phyloP scores from a whole-genome alignment of 2,888 invertebrate genomes.

The Proisotoma minuta region DNA sequence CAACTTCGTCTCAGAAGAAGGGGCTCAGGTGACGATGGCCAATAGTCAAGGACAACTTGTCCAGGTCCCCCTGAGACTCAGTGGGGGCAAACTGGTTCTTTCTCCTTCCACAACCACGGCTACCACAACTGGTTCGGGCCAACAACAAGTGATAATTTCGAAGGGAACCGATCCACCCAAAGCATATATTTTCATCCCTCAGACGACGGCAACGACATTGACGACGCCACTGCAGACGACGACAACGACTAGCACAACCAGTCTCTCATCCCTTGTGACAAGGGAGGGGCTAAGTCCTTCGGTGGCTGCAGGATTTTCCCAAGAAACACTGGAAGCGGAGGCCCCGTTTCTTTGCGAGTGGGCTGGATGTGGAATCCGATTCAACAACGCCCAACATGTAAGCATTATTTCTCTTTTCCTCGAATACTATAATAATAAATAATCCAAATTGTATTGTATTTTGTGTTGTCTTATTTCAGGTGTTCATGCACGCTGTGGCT shows the following conservation, averaged over 20 bases:
- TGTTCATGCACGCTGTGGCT: slow-evolving; percentile 81
- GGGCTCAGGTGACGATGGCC: no score
- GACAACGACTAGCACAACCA: not conserved
- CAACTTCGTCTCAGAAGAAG: no score
- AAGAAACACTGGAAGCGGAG: slow-evolving; percentile 37
- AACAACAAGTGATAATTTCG: slow-evolving; percentile 45
- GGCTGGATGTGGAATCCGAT: slow-evolving; percentile 67
- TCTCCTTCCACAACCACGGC: slow-evolving; percentile 28
- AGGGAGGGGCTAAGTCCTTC: slow-evolving; percentile 18
- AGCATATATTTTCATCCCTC: not conserved
- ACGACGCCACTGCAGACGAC: not conserved
- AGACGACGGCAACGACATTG: not conserved
- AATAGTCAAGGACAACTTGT: slow-evolving; percentile 28
- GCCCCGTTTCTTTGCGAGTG: slow-evolving; percentile 73
- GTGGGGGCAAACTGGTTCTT: slow-evolving; percentile 6
- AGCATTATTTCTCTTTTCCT: slow-evolving; percentile 4
- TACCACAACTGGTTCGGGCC: slow-evolving; percentile 36
- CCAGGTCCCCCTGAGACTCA: slow-evolving; percentile 14
- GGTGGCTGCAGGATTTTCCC: slow-evolving; percentile 23
- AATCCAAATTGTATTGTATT: no score
- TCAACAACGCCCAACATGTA: slow-evolving; percentile 41
- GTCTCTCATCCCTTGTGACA: not conserved
- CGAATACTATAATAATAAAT: no score
- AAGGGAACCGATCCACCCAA: slow-evolving; percentile 11
- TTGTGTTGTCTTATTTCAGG: slow-evolving; percentile 54